A percentile compares a stretch with the other conserved stretches of the same genome.
Conservation (phyloP, 2,888 invertebrate species). For the Andrena minutula region DNA sequence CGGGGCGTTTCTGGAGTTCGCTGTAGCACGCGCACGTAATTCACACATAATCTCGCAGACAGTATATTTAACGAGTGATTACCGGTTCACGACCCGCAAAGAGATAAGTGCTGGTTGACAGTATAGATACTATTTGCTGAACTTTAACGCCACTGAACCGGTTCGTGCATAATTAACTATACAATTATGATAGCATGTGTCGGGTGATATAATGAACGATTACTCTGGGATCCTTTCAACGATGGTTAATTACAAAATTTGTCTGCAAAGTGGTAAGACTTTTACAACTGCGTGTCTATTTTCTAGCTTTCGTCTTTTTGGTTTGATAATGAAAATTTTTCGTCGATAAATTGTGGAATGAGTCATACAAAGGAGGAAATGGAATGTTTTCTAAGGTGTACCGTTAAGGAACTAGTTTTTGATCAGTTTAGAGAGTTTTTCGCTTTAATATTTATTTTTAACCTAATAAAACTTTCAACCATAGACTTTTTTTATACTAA, state of each 20-base stretch:
- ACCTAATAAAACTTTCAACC: too few species aligned
- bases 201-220: constrained; percentile 22
- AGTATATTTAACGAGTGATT: constrained; percentile 60
- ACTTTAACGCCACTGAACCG: constrained; percentile 37
- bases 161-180: constrained; percentile 21
- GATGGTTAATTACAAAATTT: background rate
- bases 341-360: too few species aligned
- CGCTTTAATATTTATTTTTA: too few species aligned
- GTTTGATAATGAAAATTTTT: too few species aligned
- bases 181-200: constrained; percentile 20
- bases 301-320: too few species aligned
- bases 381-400: too few species aligned
- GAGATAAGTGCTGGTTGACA: constrained; percentile 27
- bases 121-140: constrained; percentile 32
- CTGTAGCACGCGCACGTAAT: constrained; percentile 11
- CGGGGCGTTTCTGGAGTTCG: constrained; percentile 17
- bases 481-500: too few species aligned
- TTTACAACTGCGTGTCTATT: background rate
- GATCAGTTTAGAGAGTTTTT: too few species aligned
- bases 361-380: too few species aligned
- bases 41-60: constrained; percentile 31
- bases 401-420: too few species aligned
- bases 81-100: constrained; percentile 24
- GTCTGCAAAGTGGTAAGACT: background rate
- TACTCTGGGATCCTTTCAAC: background rate